Percentiles rank a stretch among this genome's conserved stretches.
phyloP scores from a whole-genome alignment of 2,113 vertebrate species.

The Hiodon tergisus region DNA sequence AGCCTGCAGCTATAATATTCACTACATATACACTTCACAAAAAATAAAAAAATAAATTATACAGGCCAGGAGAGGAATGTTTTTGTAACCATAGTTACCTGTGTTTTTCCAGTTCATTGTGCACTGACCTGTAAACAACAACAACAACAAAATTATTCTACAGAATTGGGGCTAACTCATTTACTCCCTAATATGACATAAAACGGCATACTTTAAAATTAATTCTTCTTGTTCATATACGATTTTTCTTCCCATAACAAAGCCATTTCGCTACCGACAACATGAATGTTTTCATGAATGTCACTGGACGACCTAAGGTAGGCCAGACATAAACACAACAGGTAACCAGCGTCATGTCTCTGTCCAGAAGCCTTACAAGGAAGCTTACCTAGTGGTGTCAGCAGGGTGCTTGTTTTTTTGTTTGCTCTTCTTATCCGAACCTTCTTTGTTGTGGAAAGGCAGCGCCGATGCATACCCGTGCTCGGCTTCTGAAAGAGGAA shows the following conservation, averaged over 20 bases:
- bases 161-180: too few species aligned
- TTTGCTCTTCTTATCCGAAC: constrained; percentile 58
- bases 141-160: background rate
- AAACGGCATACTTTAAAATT: too few species aligned
- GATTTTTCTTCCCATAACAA: background rate
- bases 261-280: background rate
- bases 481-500: constrained; percentile 70
- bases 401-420: constrained; percentile 60
- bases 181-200: background rate
- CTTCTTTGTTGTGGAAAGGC: constrained; percentile 55
- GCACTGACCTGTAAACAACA: constrained; percentile 67
- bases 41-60: too few species aligned
- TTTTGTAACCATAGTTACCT: constrained; percentile 54
- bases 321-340: too few species aligned
- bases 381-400: constrained; percentile 64
- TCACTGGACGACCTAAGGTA: too few species aligned
- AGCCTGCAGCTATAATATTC: too few species aligned
- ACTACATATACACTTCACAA: too few species aligned
- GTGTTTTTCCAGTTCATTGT: constrained; percentile 85
- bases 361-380: background rate
- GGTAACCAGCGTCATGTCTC: too few species aligned
- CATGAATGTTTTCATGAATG: too few species aligned
- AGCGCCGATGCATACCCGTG: constrained; percentile 82
- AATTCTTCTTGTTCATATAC: too few species aligned
- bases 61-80: too few species aligned